phyloP scores from a whole-genome alignment of 2,888 invertebrate genomes.

The Apotomis capreana region DNA sequence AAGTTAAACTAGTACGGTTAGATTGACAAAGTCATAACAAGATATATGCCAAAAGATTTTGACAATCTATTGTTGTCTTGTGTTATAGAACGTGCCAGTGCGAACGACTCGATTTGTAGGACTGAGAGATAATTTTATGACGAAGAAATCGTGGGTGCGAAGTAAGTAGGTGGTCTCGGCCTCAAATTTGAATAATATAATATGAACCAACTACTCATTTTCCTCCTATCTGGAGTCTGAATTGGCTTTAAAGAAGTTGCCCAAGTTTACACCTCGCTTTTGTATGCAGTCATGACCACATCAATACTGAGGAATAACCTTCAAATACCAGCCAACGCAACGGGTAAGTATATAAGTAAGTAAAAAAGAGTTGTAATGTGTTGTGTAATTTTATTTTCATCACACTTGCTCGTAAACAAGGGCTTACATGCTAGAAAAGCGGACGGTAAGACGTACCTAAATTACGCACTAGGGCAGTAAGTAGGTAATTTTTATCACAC shows the following conservation, averaged over 20 bases:
- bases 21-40: constrained; percentile 43
- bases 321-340: too few species aligned
- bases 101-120: constrained; percentile 57
- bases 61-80: constrained; percentile 5
- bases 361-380: too few species aligned
- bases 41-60: constrained; percentile 27
- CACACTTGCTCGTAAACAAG: too few species aligned
- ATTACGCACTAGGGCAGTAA: too few species aligned
- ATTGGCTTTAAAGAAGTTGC: neutral
- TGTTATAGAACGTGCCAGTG: constrained; percentile 58
- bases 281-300: too few species aligned
- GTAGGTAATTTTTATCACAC: too few species aligned
- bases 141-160: constrained; percentile 66
- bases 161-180: constrained; percentile 69
- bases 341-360: too few species aligned
- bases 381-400: too few species aligned
- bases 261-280: too few species aligned
- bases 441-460: too few species aligned
- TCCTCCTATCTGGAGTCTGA: constrained; percentile 48
- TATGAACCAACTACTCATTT: constrained; percentile 56
- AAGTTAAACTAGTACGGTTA: constrained; percentile 40
- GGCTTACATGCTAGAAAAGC: too few species aligned
- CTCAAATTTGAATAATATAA: constrained; percentile 55
- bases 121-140: constrained; percentile 69
- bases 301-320: too few species aligned